Base-by-base conservation (phyloP, 2,797 vertebrate genomes). In the Falco novaeseelandiae region DNA sequence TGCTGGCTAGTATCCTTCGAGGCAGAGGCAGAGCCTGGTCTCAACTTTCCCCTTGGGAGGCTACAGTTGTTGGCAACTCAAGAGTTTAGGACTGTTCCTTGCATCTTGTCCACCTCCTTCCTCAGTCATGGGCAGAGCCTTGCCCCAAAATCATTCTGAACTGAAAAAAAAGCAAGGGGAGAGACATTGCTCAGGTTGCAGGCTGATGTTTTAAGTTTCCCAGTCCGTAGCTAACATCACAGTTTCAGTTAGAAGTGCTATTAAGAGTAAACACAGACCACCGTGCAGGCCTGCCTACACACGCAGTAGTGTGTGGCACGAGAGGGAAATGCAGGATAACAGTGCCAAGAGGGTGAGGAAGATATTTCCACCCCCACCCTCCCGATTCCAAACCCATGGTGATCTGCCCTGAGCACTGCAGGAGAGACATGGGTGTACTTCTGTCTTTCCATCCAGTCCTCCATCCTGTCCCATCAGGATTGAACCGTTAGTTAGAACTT, bases 231-330 rank as follows among this genome's bases (percentile, higher is more conserved):
- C 23, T 57, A 46, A 85, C 25, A 30, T 66, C 19, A 9, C 42
- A 18, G 48, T 57, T 92, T 91, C 8, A 1, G 8, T 63, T 71
- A 55, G 46, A 90, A 83, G 10, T 52, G 25, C 2, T 59, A 9
- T 62, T 55, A 49, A 61, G 32, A 49, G 46, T 44, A 48, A 90
- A 55, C 15, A 9, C 13, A 61, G 36, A 16, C 8, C 42, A 58
- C 27, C 0, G 0, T 17, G 38, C 34, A 30, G 48, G 7, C 20
- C 13, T 65, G 49, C 18, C 36, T 62, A 6, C 26, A 5, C 5
- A 3, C 44, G 26, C 38, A 36, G 48, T 11, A 46, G 29, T 20
- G 10, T 42, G 52, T 62, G 66, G 16, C 34, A 44, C 42, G 21
- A 42, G 25, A 51, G 48, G 30, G 14, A 88, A 55, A 12, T 6